Evolutionary conservation across 2,888 invertebrate genomes (phyloP).

Genomic region (Lepidocyrtoides sp.): DNA sequence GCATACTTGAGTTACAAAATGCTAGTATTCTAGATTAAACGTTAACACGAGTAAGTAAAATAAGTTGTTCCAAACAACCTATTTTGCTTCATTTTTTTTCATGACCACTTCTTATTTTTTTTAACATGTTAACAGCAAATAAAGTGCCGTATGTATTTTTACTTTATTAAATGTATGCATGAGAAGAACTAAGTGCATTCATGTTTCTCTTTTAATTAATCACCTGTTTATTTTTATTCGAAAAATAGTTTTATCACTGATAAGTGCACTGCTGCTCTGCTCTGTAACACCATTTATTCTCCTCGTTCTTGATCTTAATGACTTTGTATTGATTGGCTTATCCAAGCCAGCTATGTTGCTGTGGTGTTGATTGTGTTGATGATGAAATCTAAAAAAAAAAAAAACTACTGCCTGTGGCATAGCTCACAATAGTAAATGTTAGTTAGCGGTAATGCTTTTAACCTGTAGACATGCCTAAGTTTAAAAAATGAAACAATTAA

Average conservation of each 20-base stretch:
- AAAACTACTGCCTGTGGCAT: constrained; percentile 33
- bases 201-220: constrained; percentile 6
- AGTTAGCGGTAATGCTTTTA: not conserved
- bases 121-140: too few relatives aligned
- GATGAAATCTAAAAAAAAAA: too few relatives aligned
- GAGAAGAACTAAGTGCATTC: not conserved
- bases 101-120: too few relatives aligned
- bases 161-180: not conserved
- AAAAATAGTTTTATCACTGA: not conserved
- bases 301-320: constrained; percentile 42
- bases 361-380: not conserved
- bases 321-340: constrained; percentile 67
- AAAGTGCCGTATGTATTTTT: not conserved
- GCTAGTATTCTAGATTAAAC: too few relatives aligned
- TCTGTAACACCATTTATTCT: too few relatives aligned
- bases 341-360: too few relatives aligned
- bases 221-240: not conserved
- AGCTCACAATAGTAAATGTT: too few relatives aligned
- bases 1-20: not conserved
- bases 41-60: too few relatives aligned
- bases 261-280: too few relatives aligned
- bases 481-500: constrained; percentile 11
- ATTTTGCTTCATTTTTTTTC: too few relatives aligned
- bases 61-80: too few relatives aligned
- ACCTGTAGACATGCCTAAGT: not conserved